A percentile compares a stretch with the other conserved stretches of the same genome.
Evolutionary conservation across 2,888 invertebrate species (phyloP).

Genomic region (Mechanitis messenoides): DNA sequence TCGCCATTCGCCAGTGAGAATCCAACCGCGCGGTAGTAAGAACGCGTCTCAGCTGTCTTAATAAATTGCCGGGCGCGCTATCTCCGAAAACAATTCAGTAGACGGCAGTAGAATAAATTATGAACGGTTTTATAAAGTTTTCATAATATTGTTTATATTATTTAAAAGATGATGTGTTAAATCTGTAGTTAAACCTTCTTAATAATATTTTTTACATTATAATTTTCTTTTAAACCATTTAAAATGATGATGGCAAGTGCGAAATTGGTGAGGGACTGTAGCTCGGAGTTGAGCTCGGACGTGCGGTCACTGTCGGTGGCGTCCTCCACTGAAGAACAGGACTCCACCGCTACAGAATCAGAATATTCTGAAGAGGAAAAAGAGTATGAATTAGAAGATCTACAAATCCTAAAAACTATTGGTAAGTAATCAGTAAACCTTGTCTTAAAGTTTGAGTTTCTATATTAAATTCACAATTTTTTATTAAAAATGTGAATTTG

Average conservation of each 20-base stretch:
- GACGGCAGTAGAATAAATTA: conserved; percentile 33
- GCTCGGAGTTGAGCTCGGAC: conserved; percentile 70
- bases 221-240: conserved; percentile 18
- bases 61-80: conserved; percentile 39
- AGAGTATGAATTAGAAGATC: conserved; percentile 85
- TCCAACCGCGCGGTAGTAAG: conserved; percentile 43
- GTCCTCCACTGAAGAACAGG: conserved; percentile 75
- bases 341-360: conserved; percentile 74
- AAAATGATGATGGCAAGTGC: conserved; percentile 77
- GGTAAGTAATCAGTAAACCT: conserved; percentile 76
- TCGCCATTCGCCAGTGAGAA: conserved; percentile 45
- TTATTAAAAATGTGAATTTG: no score
- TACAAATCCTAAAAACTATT: conserved; percentile 91
- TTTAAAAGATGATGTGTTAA: conserved; percentile 13
- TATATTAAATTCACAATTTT: no score
- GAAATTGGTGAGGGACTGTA: conserved; percentile 72
- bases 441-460: background rate
- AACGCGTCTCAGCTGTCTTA: conserved; percentile 39
- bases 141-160: conserved; percentile 5
- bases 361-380: conserved; percentile 78
- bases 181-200: background rate
- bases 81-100: conserved; percentile 34
- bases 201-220: conserved; percentile 6
- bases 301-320: conserved; percentile 70
- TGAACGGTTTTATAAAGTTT: conserved; percentile 18